Evolutionary conservation across 2,888 invertebrate species (phyloP), one percentile per base, ranked within the genome.

Genomic region (Synanthedon myopaeformis): DNA sequence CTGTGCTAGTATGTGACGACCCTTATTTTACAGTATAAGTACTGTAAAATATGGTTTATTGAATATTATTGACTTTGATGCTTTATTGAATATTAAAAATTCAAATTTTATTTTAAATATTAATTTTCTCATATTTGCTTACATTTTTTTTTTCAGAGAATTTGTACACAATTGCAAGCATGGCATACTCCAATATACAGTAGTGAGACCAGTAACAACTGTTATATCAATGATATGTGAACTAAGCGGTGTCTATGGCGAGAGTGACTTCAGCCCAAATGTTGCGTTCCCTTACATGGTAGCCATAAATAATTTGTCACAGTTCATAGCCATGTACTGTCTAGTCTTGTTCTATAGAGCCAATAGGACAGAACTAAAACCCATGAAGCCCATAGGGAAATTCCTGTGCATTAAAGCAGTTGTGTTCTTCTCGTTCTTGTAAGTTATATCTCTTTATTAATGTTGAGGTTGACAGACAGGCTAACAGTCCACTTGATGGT

Each of bases 381-480:
- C 97, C 4, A 96, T 98, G 94, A 94, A 93, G 71, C 98, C 98
- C 0, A 90, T 98, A 60, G 95, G 96, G 51, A 98, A 98, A 82
- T 98, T 98, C 85, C 88, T 98, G 53, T 98, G 98, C 79, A 97
- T 98, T 64, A 98, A 98, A 87, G 96, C 97, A 61, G 97, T 98
- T 54, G 97, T 98, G 23, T 98, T 98, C 89, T 96, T 98, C 77
- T 98, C 98, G 51, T 98, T 98, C 85, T 98, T 98, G 98, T 98
- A 91, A 94, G 96, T 91, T 62, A 51, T 52, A 54, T 51, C 6
- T 11, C 19, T 51, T 17, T 49, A 17, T 49, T 42, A 28, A 14
- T 41, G 19, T 19, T 8, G 17, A 6, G 17, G 19, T 49, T 17
- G 5, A 6, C 17, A 49, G 49, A 8, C 28, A 28, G 28, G 23